phyloP scores from a whole-genome alignment of 1,140 invertebrate species.

The Paramacrobiotus metropolitanus region DNA sequence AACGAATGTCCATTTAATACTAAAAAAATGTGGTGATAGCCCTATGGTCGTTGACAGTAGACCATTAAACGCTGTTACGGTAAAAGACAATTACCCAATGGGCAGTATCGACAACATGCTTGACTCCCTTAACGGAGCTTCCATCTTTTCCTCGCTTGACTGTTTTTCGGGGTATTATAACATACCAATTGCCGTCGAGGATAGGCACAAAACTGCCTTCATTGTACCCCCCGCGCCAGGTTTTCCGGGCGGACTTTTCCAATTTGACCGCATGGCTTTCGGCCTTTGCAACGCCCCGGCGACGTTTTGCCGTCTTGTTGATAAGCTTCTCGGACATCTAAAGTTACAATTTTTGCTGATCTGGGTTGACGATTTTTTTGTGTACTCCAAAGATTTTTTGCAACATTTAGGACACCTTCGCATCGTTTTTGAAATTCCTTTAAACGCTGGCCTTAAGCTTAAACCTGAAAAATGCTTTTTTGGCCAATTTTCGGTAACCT shows the following conservation, averaged over 20 bases:
- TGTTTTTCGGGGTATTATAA: neutral
- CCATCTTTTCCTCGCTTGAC: neutral
- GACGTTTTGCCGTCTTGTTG: constrained; percentile 8
- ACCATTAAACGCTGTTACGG: neutral
- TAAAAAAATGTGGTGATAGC: neutral
- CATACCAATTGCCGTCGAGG: neutral
- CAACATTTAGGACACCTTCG: neutral
- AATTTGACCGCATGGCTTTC: constrained; percentile 7
- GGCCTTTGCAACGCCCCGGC: constrained; percentile 8
- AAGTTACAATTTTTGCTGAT: neutral
- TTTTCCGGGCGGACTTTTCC: constrained; percentile 7
- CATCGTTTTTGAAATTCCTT: neutral
- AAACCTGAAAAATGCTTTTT: neutral
- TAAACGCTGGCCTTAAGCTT: neutral
- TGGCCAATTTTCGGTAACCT: neutral
- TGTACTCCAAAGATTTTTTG: neutral
- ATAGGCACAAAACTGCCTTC: neutral
- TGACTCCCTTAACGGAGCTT: neutral
- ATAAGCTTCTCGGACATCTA: neutral
- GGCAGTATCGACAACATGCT: neutral
- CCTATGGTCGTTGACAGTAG: neutral
- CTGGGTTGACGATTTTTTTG: neutral
- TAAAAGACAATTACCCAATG: neutral
- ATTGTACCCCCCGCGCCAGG: constrained; percentile 7
- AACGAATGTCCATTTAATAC: neutral